These are phyloP conservation scores for Priocnemis perturbator DNA, from an alignment of 2,888 invertebrate species.

Conservation along the genomic window DNA sequence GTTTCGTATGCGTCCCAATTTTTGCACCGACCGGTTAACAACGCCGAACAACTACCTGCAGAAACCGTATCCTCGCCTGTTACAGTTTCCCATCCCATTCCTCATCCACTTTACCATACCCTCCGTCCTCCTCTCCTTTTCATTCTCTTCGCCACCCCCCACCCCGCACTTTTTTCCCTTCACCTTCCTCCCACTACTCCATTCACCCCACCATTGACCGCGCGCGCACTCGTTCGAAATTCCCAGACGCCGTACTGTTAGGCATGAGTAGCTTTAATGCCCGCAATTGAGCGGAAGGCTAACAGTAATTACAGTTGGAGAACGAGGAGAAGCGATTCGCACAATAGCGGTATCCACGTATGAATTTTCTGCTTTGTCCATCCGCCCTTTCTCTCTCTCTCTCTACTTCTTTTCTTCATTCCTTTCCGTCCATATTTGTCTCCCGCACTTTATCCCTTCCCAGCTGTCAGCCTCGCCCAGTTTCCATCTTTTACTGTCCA, in stretches of 20 bases:
- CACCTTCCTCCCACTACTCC: neutral
- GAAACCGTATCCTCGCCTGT: no score
- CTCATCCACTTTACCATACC: no score
- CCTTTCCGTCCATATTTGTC: neutral
- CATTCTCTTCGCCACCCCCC: neutral
- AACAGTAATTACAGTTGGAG: slow-evolving; percentile 36
- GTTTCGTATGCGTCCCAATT: no score
- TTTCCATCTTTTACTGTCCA: no score
- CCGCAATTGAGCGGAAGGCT: slow-evolving; percentile 34
- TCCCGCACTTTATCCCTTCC: neutral
- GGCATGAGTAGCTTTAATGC: slow-evolving; percentile 41
- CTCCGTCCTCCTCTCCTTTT: neutral
- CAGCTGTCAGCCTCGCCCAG: neutral
- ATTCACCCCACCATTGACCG: no score
- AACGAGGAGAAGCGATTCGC: slow-evolving; percentile 26
- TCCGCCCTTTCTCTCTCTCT: neutral
- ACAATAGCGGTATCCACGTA: slow-evolving; percentile 3
- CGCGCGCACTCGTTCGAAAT: slow-evolving; percentile 28
- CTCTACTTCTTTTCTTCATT: neutral
- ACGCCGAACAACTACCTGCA: no score
- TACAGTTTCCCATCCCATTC: slow-evolving; percentile 11
- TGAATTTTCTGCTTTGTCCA: slow-evolving; percentile 23
- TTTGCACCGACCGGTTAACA: no score
- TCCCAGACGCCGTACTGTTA: slow-evolving; percentile 48
- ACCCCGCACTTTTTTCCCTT: neutral